Percentiles rank a stretch among this genome's conserved stretches.
Evolutionary conservation across 2,113 vertebrate species (phyloP).

Genomic region (Sturnira hondurensis): DNA sequence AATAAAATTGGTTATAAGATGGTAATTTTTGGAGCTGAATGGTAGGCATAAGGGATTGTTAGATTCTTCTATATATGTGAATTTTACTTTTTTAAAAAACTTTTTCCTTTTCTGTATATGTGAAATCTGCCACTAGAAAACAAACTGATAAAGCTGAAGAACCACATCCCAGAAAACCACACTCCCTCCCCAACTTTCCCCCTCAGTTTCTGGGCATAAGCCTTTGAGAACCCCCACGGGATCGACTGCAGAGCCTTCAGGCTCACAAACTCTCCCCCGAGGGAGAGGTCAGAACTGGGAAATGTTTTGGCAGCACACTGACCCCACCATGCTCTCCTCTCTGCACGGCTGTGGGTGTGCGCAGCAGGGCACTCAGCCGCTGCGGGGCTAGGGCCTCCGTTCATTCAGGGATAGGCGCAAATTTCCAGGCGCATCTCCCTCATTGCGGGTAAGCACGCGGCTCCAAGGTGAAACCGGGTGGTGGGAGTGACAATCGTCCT

Average conservation of each 20-base stretch:
- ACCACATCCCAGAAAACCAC: not conserved
- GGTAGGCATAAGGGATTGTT: not conserved
- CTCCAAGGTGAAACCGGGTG: not conserved
- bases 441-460: not conserved
- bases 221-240: not conserved
- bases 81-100: not conserved
- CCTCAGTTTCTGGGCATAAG: not conserved
- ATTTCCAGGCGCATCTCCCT: not conserved
- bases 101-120: not conserved
- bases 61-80: not conserved
- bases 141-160: not conserved
- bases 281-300: not conserved
- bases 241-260: not conserved
- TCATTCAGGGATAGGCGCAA: not conserved
- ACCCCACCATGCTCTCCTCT: rapidly evolving
- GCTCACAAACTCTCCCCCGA: not conserved
- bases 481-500: not conserved
- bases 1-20: not conserved
- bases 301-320: not conserved
- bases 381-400: not conserved
- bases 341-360: rapidly evolving
- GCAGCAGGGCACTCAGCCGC: rapidly evolving
- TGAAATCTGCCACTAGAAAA: not conserved
- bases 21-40: not conserved
- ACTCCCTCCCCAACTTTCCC: not conserved